Percentiles rank a stretch among this genome's conserved stretches.
Conservation (phyloP, 2,113 vertebrate species). For the Cairina moschata region DNA sequence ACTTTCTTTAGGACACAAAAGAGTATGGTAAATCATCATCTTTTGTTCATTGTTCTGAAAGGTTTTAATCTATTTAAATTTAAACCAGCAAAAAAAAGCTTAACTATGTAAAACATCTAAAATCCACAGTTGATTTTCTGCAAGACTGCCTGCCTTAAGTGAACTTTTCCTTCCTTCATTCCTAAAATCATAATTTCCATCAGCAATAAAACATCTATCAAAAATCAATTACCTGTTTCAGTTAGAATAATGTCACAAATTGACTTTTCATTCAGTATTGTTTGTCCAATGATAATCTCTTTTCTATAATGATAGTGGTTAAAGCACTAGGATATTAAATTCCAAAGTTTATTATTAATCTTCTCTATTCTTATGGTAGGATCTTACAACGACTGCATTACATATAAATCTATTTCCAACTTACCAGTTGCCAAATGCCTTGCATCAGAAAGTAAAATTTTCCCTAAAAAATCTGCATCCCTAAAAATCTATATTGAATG, state of each 20-base stretch:
- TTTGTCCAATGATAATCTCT: background rate
- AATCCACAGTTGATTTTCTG: background rate
- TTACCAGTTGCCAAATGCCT: background rate
- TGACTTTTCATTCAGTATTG: background rate
- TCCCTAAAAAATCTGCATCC: background rate
- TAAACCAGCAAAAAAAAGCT: slow-evolving; percentile 11
- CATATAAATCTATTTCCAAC: background rate
- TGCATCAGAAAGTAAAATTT: background rate
- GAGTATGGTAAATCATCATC: background rate
- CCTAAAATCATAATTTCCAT: background rate
- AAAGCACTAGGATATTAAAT: slow-evolving; percentile 7
- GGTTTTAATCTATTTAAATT: background rate
- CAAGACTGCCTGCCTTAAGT: background rate
- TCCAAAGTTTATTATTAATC: background rate
- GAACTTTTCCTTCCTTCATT: background rate
- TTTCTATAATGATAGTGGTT: background rate
- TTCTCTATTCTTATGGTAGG: background rate
- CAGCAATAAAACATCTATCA: background rate
- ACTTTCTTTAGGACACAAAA: background rate
- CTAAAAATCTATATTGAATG: background rate
- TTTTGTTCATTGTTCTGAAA: background rate
- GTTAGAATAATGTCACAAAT: background rate
- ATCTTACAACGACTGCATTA: background rate
- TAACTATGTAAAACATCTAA: slow-evolving; percentile 2
- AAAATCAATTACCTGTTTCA: background rate